Evolutionary conservation across 2,797 vertebrate genomes (phyloP).

Genomic region (Adelosebastes latens): DNA sequence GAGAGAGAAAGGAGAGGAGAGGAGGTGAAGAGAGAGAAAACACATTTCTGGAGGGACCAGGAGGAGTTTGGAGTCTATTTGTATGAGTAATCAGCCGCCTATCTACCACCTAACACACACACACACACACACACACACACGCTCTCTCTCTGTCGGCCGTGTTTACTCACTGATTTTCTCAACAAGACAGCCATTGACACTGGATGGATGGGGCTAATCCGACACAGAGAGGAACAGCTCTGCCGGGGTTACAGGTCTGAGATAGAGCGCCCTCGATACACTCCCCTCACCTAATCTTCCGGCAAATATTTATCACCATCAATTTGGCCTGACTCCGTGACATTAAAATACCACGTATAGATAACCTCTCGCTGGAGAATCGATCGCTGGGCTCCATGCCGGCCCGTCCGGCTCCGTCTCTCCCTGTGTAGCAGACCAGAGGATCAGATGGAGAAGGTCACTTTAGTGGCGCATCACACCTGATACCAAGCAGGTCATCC

Average conservation of each 20-base stretch:
- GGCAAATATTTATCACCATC: conserved; percentile 99
- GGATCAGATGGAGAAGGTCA: conserved; percentile 74
- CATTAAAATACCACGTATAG: conserved; percentile 85
- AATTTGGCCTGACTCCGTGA: conserved; percentile 88
- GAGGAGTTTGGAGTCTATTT: conserved; percentile 97
- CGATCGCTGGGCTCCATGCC: conserved; percentile 70
- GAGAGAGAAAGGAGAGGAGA: conserved; percentile 23
- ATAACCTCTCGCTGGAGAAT: conserved; percentile 85
- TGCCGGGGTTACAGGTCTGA: conserved; percentile 95
- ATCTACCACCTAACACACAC: conserved; percentile 56
- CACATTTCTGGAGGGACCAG: conserved; percentile 87
- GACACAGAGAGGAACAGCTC: conserved; percentile 93
- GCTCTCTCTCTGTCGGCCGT: conserved; percentile 92
- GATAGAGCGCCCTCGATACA: conserved; percentile 89
- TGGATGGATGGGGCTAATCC: conserved; percentile 99
- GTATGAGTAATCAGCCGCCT: conserved; percentile 96
- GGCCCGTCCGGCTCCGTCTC: conserved; percentile 53
- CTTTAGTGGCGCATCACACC: conserved; percentile 64
- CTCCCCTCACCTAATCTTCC: conserved; percentile 98
- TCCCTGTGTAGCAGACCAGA: conserved; percentile 45
- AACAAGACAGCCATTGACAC: conserved; percentile 99
- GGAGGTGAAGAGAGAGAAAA: conserved; percentile 64
- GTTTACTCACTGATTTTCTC: conserved; percentile 99
- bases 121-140: neutral
- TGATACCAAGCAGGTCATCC: conserved; percentile 64